Evolutionary conservation across 1,140 invertebrate genomes (phyloP).

Genomic region (Andricus grossulariae): DNA sequence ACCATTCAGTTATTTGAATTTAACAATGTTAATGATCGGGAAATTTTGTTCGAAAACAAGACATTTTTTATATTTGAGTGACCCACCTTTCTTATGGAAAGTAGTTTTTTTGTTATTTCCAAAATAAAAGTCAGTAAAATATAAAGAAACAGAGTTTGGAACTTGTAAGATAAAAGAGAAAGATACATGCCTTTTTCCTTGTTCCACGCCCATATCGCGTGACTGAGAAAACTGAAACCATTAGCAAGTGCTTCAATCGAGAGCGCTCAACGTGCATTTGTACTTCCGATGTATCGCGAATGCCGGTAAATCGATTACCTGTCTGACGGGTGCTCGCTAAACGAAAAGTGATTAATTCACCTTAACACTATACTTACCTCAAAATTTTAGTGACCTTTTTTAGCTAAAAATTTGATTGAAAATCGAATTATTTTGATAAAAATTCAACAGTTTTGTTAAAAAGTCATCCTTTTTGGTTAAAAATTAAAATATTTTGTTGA

Average conservation of each 20-base stretch:
- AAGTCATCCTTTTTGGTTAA: too few relatives aligned
- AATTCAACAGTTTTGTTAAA: too few relatives aligned
- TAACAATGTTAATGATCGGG: too few relatives aligned
- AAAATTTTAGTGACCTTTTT: too few relatives aligned
- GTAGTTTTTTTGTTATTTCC: too few relatives aligned
- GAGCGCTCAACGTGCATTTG: conserved; percentile 28
- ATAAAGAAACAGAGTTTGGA: neutral
- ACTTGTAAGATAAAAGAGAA: neutral
- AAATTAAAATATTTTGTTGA: too few relatives aligned
- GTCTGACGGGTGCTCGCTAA: neutral
- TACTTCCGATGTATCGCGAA: conserved; percentile 32
- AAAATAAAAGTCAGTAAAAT: neutral
- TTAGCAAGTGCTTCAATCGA: conserved; percentile 30
- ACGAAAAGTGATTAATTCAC: conserved; percentile 15
- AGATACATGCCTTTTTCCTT: neutral
- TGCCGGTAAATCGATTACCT: conserved; percentile 1
- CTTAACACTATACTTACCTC: neutral
- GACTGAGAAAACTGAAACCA: conserved; percentile 34
- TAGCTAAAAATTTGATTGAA: too few relatives aligned
- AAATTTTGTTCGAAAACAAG: too few relatives aligned
- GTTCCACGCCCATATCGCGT: conserved; percentile 40
- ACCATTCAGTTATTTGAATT: too few relatives aligned
- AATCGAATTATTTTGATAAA: too few relatives aligned
- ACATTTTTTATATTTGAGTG: too few relatives aligned
- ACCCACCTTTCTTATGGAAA: too few relatives aligned